A percentile compares a stretch with the other conserved stretches of the same genome.
These are phyloP conservation scores for Acleris literana DNA, from an alignment of 2,888 invertebrate species.

Conservation along the genomic window DNA sequence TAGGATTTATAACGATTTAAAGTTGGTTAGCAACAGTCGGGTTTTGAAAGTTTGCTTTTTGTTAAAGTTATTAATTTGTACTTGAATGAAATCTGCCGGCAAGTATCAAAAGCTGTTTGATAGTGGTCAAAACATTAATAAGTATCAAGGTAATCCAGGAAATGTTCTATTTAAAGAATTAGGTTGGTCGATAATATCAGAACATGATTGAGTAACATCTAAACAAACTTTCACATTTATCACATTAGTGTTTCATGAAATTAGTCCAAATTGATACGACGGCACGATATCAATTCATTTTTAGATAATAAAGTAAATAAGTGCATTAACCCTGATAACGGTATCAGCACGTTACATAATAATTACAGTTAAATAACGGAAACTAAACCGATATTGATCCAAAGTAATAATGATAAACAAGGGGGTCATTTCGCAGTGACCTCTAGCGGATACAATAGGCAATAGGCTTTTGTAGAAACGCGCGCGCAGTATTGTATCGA, in stretches of 20 bases:
- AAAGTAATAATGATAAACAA: slow-evolving; percentile 10
- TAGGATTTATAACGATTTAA: too few species aligned
- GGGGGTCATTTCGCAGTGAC: slow-evolving; percentile 28
- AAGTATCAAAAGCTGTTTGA: not conserved
- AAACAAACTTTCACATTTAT: too few species aligned
- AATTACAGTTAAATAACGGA: not conserved
- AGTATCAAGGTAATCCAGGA: too few species aligned
- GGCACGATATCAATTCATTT: slow-evolving; percentile 7
- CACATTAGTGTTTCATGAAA: slow-evolving; percentile 13
- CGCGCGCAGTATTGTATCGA: slow-evolving; percentile 20
- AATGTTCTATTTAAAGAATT: too few species aligned
- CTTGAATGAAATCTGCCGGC: not conserved
- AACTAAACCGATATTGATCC: slow-evolving; percentile 4
- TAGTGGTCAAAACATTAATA: not conserved
- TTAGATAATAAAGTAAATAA: slow-evolving; percentile 21
- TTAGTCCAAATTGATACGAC: slow-evolving; percentile 15
- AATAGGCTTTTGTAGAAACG: slow-evolving; percentile 14
- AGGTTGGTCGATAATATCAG: too few species aligned
- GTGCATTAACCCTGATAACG: slow-evolving; percentile 25
- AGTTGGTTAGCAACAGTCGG: too few species aligned
- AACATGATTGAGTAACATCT: too few species aligned
- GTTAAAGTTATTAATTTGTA: too few species aligned
- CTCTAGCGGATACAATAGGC: slow-evolving; percentile 23
- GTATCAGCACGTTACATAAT: slow-evolving; percentile 5
- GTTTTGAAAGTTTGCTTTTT: too few species aligned